Evolutionary conservation across 2,797 vertebrate species (phyloP), one percentile per base, ranked within the genome.

Genomic region (Neomorphus geoffroyi): DNA sequence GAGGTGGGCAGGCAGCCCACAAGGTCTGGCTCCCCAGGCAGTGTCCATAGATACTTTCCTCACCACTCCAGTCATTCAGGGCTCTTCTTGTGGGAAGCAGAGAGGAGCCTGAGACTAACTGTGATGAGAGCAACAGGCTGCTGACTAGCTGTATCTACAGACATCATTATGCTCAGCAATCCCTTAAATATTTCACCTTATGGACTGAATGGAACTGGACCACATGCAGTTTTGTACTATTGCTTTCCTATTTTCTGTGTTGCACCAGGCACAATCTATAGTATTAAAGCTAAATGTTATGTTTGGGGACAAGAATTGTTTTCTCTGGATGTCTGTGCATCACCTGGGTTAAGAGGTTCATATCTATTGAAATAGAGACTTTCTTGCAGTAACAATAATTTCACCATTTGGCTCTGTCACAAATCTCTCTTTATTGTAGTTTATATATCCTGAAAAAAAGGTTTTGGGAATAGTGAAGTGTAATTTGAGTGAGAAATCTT

Each of bases 211-310:
- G 32, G 17, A 53, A 15, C 58, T 21, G 51, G 17, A 4, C 26
- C 28, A 23, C 10, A 0, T 4, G 18, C 35, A 16, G 6, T 28
- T 71, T 13, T 35, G 16, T 60, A 1, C 17, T 64, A 0, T 1
- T 18, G 8, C 28, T 45, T 37, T 71, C 10, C 11, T 8, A 0
- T 21, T 43, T n/a, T 67, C 32, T 64, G 24, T 16, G 56, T 58
- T 35, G 24, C 30, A 13, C 24, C 12, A 18, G 19, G 14, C 7
- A 0, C n/a, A 67, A 18, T 18, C 50, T 1, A 0, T 12, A 46
- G 8, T 28, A 7, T 33, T 32, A 3, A 33, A 82, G 32, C 19
- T 14, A 54, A 24, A 15, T 17, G n/a, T 32, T 72, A 7, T 2
- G 8, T 67, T 5, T 51, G 50, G 50, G 48, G 45, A 21, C 19